A percentile compares a stretch with the other conserved stretches of the same genome.
phyloP scores from a whole-genome alignment of 2,113 vertebrate species.

The Neotoma lepida region DNA sequence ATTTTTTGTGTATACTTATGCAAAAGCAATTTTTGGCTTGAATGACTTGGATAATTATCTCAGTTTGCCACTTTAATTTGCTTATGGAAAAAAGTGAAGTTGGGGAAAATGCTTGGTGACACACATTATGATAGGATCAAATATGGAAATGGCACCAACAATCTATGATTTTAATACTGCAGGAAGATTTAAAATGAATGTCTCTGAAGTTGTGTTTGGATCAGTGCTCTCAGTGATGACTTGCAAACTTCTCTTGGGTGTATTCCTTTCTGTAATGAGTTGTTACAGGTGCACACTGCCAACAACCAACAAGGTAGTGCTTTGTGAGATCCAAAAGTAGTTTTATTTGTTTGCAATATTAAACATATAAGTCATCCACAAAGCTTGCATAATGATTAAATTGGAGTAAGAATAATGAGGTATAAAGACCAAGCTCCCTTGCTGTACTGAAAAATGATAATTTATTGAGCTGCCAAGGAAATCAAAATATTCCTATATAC shows the following conservation, averaged over 20 bases:
- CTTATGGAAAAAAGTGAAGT: slow-evolving; percentile 23
- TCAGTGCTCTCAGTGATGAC: neutral
- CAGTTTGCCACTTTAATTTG: slow-evolving; percentile 53
- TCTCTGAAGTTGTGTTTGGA: slow-evolving; percentile 50
- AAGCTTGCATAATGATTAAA: slow-evolving; percentile 55
- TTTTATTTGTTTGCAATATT: slow-evolving; percentile 36
- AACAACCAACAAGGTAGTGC: slow-evolving; percentile 17
- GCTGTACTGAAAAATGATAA: slow-evolving; percentile 56
- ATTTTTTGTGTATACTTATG: slow-evolving; percentile 61
- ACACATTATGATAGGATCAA: slow-evolving; percentile 1
- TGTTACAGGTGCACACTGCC: slow-evolving; percentile 5
- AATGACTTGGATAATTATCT: slow-evolving; percentile 56
- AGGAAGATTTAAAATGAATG: slow-evolving; percentile 42
- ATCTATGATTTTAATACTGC: neutral
- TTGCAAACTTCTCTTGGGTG: slow-evolving; percentile 6
- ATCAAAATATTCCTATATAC: slow-evolving; percentile 61
- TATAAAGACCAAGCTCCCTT: slow-evolving; percentile 33
- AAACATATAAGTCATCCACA: neutral
- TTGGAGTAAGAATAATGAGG: slow-evolving; percentile 50
- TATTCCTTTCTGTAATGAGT: slow-evolving; percentile 48
- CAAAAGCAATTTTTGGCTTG: slow-evolving; percentile 66
- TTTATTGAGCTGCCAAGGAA: slow-evolving; percentile 60
- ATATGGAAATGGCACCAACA: slow-evolving; percentile 48
- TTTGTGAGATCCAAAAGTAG: slow-evolving; percentile 36
- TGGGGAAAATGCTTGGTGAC: slow-evolving; percentile 21